A percentile compares a stretch with the other conserved stretches of the same genome.
Conservation (phyloP, 2,888 invertebrate genomes). For the Apantesis nais region DNA sequence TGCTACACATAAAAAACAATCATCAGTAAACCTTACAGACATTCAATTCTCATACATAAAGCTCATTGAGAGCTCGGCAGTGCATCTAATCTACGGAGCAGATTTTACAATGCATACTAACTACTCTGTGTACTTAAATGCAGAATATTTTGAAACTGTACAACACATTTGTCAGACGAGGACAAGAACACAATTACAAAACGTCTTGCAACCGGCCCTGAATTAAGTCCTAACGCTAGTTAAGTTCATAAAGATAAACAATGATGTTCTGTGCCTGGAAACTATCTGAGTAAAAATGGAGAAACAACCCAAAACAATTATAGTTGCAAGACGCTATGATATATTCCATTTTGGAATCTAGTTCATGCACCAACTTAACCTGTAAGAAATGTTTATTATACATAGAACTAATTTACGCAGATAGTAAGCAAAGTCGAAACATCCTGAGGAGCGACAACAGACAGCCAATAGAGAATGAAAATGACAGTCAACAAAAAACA, state of each 20-base stretch:
- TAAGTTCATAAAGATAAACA: too few species aligned
- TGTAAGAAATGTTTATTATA: slow-evolving; percentile 63
- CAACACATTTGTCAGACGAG: slow-evolving; percentile 32
- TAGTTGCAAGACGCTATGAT: slow-evolving; percentile 40
- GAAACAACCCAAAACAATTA: not conserved
- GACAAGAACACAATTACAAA: slow-evolving; percentile 19
- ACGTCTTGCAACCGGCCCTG: slow-evolving; percentile 36
- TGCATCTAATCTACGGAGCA: slow-evolving; percentile 53
- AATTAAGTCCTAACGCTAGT: not conserved
- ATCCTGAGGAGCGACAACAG: slow-evolving; percentile 63
- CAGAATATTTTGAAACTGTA: slow-evolving; percentile 29
- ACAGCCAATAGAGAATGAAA: slow-evolving; percentile 70
- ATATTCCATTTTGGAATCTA: slow-evolving; percentile 23
- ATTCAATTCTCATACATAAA: slow-evolving; percentile 30
- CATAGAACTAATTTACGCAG: slow-evolving; percentile 62
- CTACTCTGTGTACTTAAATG: slow-evolving; percentile 54
- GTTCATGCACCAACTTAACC: slow-evolving; percentile 50
- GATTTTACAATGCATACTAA: slow-evolving; percentile 55
- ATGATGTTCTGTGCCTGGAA: not conserved
- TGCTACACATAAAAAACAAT: slow-evolving; percentile 86
- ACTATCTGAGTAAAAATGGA: not conserved
- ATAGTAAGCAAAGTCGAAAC: slow-evolving; percentile 68
- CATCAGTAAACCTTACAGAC: slow-evolving; percentile 26
- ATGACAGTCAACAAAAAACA: slow-evolving; percentile 78
- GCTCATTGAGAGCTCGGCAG: slow-evolving; percentile 40